phyloP scores from a whole-genome alignment of 2,797 vertebrate species.

The Siniperca undulata region DNA sequence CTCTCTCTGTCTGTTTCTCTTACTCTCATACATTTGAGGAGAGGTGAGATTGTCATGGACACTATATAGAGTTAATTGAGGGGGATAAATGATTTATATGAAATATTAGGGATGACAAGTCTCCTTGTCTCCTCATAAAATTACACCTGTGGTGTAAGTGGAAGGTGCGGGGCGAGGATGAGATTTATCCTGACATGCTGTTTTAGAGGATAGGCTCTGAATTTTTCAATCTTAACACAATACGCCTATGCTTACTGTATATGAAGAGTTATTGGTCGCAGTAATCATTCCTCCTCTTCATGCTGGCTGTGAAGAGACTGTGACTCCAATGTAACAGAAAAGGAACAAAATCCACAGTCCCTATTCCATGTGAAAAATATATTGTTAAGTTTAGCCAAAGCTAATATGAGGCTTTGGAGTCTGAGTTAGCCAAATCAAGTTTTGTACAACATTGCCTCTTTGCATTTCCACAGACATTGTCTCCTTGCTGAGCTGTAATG shows the following conservation, averaged over 20 bases:
- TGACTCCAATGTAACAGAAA: neutral
- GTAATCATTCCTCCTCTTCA: neutral
- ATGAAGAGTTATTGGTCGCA: conserved; percentile 1
- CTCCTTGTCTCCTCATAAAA: conserved; percentile 44
- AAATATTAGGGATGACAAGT: conserved; percentile 59
- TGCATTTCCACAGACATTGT: neutral
- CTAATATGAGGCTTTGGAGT: neutral
- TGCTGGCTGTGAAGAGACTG: neutral
- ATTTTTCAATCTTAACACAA: conserved; percentile 42
- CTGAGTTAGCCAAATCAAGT: neutral
- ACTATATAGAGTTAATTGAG: conserved; percentile 63
- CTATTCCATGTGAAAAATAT: neutral
- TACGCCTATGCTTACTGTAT: neutral
- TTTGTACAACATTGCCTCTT: neutral
- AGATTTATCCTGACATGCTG: conserved; percentile 56
- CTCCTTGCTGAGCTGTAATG: neutral
- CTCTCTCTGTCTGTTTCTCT: conserved; percentile 19
- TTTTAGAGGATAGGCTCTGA: conserved; percentile 44
- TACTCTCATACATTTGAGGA: conserved; percentile 11
- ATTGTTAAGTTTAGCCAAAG: conserved; percentile 3
- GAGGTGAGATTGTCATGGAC: conserved; percentile 44
- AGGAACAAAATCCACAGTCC: neutral
- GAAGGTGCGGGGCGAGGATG: conserved; percentile 39
- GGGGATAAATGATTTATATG: conserved; percentile 64
- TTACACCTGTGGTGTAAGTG: conserved; percentile 51